Percentiles rank a stretch among this genome's conserved stretches.
phyloP scores from a whole-genome alignment of 2,888 invertebrate species.

The Philereme vetulata region DNA sequence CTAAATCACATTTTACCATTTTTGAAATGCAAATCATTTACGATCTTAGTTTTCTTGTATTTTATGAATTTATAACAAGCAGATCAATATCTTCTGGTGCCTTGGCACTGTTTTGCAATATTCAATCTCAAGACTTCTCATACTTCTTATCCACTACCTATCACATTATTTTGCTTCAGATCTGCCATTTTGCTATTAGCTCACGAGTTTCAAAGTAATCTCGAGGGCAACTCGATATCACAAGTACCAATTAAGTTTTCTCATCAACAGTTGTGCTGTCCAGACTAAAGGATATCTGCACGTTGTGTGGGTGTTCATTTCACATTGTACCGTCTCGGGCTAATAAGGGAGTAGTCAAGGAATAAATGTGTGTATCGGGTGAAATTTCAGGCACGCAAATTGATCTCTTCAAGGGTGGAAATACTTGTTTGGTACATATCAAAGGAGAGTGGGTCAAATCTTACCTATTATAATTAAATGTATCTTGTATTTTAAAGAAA shows the following conservation, averaged over 20 bases:
- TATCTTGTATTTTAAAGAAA: no score
- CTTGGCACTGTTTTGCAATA: neutral
- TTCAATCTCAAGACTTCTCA: neutral
- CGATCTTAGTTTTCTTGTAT: no score
- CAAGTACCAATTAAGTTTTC: constrained; percentile 30
- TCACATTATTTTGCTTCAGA: constrained; percentile 9
- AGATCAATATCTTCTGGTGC: neutral
- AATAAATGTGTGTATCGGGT: constrained; percentile 20
- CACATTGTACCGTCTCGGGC: constrained; percentile 34
- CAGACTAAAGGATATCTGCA: constrained; percentile 37
- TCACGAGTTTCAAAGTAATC: constrained; percentile 11
- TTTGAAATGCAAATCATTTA: no score
- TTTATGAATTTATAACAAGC: neutral
- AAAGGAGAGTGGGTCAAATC: no score
- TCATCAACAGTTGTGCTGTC: constrained; percentile 27
- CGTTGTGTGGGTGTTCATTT: constrained; percentile 33
- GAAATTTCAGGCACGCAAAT: constrained; percentile 13
- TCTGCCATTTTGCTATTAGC: constrained; percentile 3
- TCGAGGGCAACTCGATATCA: constrained; percentile 22
- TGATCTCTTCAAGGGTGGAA: constrained; percentile 7
- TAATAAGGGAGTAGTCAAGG: constrained; percentile 36
- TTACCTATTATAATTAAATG: no score
- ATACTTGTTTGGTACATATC: neutral
- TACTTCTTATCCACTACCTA: neutral
- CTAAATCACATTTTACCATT: no score